Base-by-base conservation (phyloP, 2,113 vertebrate genomes). In the Oncorhynchus gorbuscha region DNA sequence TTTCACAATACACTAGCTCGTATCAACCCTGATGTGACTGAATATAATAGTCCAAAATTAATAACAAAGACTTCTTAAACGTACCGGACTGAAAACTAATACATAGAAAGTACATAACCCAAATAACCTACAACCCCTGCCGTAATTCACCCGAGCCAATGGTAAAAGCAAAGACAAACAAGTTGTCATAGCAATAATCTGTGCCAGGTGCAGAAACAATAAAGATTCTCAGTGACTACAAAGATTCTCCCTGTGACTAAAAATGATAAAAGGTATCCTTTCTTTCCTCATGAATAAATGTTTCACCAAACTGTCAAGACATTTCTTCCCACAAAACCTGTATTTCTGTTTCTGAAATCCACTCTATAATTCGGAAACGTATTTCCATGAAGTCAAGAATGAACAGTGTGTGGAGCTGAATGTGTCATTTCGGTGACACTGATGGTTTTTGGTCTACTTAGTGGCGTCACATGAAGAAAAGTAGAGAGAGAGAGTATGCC, bases 251-350 rank as follows among this genome's bases (percentile, higher is more conserved):
- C 51, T 69, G 26, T 9, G 24, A 3, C 24, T 67, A 76, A 3
- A 69, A 64, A 55, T 3, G 14, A 8, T 48, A 65, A 78, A 72
- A 76, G 70, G 28, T 73, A 45, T 73, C 72, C 59, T 62, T 30
- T 61, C 55, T 71, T 48, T 71, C 35, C 45, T 18, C 9, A 4
- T 39, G 69, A 24, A 71, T 45, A 71, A 72, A 20, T 13, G 14
- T n/a, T 49, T 51, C 39, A 55, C 26, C 65, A 58, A 69, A 39
- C 55, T 72, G 61, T 18, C 72, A 69, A 45, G 59, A 64, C 18
- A 26, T 9, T 65, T 48, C 71, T 22, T 45, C 59, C 64, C 65
- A 72, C 16, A 14, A 2, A 26, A 69, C 62, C 64, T 66, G 22
- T 61, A 75, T 65, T 69, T 59, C 71, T 65, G 69, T 65, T 32